These are phyloP conservation scores for Enteromius anoplus DNA, from an alignment of 2,797 vertebrate genomes.

Conservation along the genomic window DNA sequence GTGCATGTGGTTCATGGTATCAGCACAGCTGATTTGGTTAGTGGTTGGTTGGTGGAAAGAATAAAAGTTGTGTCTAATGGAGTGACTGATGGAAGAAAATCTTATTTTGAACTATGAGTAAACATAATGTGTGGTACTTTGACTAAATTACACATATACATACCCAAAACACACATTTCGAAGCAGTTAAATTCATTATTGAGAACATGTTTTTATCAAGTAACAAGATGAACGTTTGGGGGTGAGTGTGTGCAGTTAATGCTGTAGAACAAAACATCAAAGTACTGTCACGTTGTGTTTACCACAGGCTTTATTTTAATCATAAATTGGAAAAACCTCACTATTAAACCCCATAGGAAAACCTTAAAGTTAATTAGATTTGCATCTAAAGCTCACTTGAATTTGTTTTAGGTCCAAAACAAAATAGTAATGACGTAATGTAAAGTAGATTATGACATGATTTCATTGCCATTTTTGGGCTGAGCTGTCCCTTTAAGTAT, in stretches of 20 bases:
- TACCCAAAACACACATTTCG: not conserved
- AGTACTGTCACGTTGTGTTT: not conserved
- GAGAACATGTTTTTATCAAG: not conserved
- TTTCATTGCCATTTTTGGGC: not conserved
- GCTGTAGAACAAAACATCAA: not conserved
- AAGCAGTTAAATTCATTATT: not conserved
- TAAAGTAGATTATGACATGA: not conserved
- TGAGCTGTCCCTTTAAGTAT: not conserved
- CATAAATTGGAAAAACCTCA: not conserved
- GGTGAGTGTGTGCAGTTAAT: no score
- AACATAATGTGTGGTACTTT: not conserved
- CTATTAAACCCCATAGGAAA: no score
- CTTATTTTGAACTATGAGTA: not conserved
- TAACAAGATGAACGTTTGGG: not conserved
- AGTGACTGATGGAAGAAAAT: not conserved
- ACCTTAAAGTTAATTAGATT: not conserved
- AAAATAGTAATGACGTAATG: no score
- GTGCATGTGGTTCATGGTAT: not conserved
- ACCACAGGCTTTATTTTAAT: not conserved
- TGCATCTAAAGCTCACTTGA: not conserved
- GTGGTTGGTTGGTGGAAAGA: not conserved
- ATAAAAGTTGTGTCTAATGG: not conserved
- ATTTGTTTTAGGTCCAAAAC: not conserved
- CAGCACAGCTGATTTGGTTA: not conserved
- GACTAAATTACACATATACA: not conserved